phyloP scores from a whole-genome alignment of 2,888 invertebrate genomes.

The Desoria tigrina region DNA sequence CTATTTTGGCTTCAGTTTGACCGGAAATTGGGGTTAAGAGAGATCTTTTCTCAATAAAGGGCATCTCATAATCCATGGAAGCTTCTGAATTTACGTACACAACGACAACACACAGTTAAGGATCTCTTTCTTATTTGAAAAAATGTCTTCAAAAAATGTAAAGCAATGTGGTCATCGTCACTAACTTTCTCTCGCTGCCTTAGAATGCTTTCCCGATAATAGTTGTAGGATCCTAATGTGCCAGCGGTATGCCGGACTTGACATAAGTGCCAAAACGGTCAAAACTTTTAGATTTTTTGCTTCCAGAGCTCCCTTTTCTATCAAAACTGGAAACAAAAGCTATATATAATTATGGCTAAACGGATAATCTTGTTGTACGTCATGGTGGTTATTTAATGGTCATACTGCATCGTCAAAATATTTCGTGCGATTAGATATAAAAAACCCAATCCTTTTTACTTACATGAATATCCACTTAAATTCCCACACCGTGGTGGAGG shows the following conservation, averaged over 20 bases:
- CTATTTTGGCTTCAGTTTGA: too few species aligned
- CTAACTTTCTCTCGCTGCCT: too few species aligned
- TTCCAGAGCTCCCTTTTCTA: slow-evolving; percentile 33
- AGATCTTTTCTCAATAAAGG: background rate
- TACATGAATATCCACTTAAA: slow-evolving; percentile 43
- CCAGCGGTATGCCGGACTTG: slow-evolving; percentile 46
- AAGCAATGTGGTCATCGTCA: too few species aligned
- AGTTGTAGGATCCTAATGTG: slow-evolving; percentile 43
- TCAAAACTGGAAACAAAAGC: slow-evolving; percentile 31
- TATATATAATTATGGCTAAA: too few species aligned
- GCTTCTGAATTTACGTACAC: background rate
- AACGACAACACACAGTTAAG: too few species aligned
- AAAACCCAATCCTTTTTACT: too few species aligned
- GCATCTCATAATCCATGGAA: slow-evolving; percentile 1
- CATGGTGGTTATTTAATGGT: too few species aligned
- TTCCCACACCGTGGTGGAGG: slow-evolving; percentile 49
- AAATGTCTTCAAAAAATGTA: too few species aligned
- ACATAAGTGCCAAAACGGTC: slow-evolving; percentile 43
- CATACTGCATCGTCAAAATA: too few species aligned
- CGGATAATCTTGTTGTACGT: too few species aligned
- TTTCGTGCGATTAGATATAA: too few species aligned
- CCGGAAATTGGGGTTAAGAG: background rate
- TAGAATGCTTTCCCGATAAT: slow-evolving; percentile 9
- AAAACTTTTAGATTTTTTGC: slow-evolving; percentile 34
- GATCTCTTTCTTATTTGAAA: too few species aligned